These are phyloP conservation scores for Azemiops feae DNA, from an alignment of 2,113 vertebrate genomes.

Conservation along the genomic window DNA sequence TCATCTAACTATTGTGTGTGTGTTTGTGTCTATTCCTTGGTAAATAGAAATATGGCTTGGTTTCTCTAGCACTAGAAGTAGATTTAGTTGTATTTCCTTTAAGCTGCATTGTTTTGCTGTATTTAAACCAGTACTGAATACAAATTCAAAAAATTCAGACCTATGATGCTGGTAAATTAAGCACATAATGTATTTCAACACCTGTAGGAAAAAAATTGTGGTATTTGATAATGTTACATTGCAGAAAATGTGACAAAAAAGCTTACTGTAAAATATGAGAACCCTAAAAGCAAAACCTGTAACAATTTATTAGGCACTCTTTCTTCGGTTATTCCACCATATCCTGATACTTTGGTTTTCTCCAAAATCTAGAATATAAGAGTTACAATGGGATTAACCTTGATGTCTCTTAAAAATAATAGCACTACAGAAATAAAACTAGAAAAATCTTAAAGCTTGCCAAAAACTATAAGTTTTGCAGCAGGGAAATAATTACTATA, in stretches of 20 bases:
- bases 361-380: background rate
- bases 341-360: background rate
- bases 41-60: background rate
- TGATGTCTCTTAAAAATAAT: background rate
- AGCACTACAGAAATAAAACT: background rate
- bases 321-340: background rate
- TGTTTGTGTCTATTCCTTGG: background rate
- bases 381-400: background rate
- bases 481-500: background rate
- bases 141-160: background rate
- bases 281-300: background rate
- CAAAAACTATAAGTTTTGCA: background rate
- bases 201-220: background rate
- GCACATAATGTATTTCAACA: background rate
- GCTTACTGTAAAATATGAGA: background rate
- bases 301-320: background rate
- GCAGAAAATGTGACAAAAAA: background rate
- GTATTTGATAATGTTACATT: background rate
- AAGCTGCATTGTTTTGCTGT: background rate
- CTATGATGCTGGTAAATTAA: background rate
- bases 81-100: background rate
- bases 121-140: background rate
- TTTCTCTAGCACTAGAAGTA: background rate
- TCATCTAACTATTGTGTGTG: background rate
- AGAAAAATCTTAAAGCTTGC: conserved; percentile 18